These are phyloP conservation scores for Raphicerus campestris DNA, from an alignment of 2,113 vertebrate genomes.

Conservation along the genomic window DNA sequence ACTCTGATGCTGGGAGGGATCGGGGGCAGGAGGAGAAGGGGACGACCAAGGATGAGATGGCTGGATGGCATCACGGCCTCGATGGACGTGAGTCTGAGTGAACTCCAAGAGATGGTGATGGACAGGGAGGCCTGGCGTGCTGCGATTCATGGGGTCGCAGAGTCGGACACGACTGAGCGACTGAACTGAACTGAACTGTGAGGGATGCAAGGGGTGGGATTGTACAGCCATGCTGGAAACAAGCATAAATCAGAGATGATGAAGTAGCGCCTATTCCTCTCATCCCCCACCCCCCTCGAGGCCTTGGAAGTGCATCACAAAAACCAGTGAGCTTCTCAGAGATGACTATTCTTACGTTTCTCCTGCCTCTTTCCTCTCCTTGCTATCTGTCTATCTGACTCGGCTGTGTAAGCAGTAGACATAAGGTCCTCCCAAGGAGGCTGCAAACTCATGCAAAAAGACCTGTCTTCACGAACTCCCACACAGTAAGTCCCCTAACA, in stretches of 20 bases:
- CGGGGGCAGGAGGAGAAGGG: too few species aligned
- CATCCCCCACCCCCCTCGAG: neutral
- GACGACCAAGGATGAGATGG: too few species aligned
- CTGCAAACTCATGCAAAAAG: neutral
- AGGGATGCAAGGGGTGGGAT: neutral
- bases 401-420: neutral
- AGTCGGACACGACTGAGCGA: too few species aligned
- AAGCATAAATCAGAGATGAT: neutral
- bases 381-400: neutral
- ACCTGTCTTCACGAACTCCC: neutral
- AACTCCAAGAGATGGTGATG: too few species aligned
- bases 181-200: neutral
- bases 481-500: neutral
- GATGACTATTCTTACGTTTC: neutral
- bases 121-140: too few species aligned
- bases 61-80: too few species aligned
- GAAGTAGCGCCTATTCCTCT: neutral
- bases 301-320: neutral
- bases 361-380: neutral
- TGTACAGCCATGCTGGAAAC: neutral
- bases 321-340: neutral
- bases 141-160: too few species aligned
- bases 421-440: neutral
- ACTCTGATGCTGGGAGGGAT: too few species aligned
- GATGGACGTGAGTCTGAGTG: too few species aligned